phyloP scores from a whole-genome alignment of 2,888 invertebrate genomes.

The Trissonchulus latispiculum region DNA sequence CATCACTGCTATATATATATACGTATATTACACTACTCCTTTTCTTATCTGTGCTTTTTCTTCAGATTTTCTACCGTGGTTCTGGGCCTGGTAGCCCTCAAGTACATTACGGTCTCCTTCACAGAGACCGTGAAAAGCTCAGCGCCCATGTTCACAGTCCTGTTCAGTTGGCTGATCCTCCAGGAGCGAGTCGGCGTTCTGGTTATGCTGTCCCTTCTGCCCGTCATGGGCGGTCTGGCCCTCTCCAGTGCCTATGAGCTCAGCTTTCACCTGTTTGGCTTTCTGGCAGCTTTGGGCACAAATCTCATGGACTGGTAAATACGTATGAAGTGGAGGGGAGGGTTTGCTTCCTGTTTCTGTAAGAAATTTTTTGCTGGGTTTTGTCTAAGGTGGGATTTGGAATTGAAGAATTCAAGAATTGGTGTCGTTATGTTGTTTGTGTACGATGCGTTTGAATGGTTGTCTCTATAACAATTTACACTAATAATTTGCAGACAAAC shows the following conservation, averaged over 20 bases:
- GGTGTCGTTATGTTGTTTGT: too few relatives aligned
- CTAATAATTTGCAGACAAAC: too few relatives aligned
- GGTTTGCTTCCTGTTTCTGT: too few relatives aligned
- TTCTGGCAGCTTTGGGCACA: slow-evolving; percentile 64
- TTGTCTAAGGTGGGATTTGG: too few relatives aligned
- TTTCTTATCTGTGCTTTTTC: too few relatives aligned
- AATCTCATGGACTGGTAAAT: slow-evolving; percentile 60
- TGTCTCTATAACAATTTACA: too few relatives aligned
- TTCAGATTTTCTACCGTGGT: slow-evolving; percentile 61
- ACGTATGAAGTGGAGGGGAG: too few relatives aligned
- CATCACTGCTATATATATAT: too few relatives aligned
- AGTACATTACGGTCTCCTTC: slow-evolving; percentile 68
- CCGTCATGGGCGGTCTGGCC: slow-evolving; percentile 65
- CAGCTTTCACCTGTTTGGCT: slow-evolving; percentile 62
- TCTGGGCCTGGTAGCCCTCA: slow-evolving; percentile 61
- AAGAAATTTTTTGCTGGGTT: too few relatives aligned
- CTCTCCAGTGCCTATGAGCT: slow-evolving; percentile 66
- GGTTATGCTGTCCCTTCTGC: slow-evolving; percentile 62
- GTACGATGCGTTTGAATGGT: too few relatives aligned
- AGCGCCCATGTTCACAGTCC: slow-evolving; percentile 65
- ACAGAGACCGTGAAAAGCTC: slow-evolving; percentile 71
- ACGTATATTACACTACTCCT: too few relatives aligned
- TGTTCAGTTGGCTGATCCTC: slow-evolving; percentile 55
- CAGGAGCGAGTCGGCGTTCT: slow-evolving; percentile 58
- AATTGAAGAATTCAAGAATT: too few relatives aligned